Percentiles rank a stretch among this genome's conserved stretches.
These are phyloP conservation scores for Eulemur coronatus DNA, from an alignment of 2,797 vertebrate species.

Conservation along the genomic window DNA sequence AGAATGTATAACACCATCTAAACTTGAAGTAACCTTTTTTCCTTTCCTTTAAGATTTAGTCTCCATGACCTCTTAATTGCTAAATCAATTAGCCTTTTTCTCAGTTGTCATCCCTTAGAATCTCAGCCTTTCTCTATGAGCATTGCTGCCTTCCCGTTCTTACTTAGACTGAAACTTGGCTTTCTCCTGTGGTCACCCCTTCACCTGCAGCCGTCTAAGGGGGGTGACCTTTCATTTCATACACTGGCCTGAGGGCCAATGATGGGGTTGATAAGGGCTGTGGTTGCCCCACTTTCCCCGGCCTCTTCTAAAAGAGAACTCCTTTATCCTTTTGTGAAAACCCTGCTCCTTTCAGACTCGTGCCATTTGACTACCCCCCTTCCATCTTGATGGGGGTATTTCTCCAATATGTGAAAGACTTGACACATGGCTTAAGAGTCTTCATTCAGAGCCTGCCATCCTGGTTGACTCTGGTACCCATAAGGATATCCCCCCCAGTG, in stretches of 20 bases:
- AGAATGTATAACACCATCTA: conserved; percentile 39
- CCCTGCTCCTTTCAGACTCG: background rate
- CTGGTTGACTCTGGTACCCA: background rate
- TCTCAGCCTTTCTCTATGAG: background rate
- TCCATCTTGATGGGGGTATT: background rate
- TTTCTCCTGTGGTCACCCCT: background rate
- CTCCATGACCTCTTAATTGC: conserved; percentile 46
- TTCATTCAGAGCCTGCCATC: background rate
- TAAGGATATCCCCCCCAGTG: background rate
- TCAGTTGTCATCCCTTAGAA: background rate
- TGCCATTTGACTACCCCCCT: background rate
- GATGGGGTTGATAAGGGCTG: background rate
- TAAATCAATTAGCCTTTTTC: conserved; percentile 38
- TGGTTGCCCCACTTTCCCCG: background rate
- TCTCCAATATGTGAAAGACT: background rate
- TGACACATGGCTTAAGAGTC: background rate
- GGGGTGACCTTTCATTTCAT: background rate
- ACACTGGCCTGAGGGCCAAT: background rate
- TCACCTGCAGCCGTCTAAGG: background rate
- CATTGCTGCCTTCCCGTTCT: background rate
- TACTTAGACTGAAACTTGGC: background rate
- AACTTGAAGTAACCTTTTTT: conserved; percentile 56
- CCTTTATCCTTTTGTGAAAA: background rate
- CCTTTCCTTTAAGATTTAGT: conserved; percentile 8
- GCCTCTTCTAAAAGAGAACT: background rate